These are phyloP conservation scores for Crocallis elinguaria DNA, from an alignment of 2,888 invertebrate species.

Conservation along the genomic window DNA sequence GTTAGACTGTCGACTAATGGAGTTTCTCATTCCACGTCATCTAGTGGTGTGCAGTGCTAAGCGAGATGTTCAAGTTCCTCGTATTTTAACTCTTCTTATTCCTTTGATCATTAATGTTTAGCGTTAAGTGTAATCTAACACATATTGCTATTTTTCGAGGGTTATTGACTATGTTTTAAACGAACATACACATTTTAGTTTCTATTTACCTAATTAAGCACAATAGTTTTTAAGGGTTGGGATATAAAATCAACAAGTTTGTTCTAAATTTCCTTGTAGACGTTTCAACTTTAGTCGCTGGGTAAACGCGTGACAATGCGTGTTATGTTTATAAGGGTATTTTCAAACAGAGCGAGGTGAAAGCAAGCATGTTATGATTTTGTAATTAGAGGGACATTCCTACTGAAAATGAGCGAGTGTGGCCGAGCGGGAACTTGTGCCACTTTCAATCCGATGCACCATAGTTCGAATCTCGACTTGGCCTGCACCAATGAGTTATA, in stretches of 20 bases:
- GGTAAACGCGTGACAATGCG: not conserved
- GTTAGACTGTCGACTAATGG: conserved; percentile 39
- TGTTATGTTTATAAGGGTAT: too few relatives aligned
- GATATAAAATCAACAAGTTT: conserved; percentile 68
- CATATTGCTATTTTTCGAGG: conserved; percentile 81
- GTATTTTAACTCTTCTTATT: conserved; percentile 59
- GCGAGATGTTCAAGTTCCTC: conserved; percentile 72
- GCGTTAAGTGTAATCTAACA: conserved; percentile 70
- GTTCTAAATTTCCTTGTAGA: conserved; percentile 40
- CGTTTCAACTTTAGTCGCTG: conserved; percentile 12
- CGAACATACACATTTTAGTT: conserved; percentile 67
- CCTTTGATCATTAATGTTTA: conserved; percentile 58
- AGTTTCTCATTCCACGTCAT: conserved; percentile 39
- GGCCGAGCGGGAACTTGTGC: too few relatives aligned
- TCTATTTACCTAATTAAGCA: conserved; percentile 68
- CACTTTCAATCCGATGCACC: too few relatives aligned
- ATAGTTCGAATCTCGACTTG: too few relatives aligned
- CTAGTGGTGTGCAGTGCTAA: conserved; percentile 53
- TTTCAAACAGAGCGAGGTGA: too few relatives aligned
- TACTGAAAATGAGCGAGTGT: too few relatives aligned
- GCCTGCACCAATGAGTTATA: too few relatives aligned
- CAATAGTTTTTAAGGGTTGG: conserved; percentile 77
- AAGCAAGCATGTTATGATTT: too few relatives aligned
- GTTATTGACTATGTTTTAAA: conserved; percentile 73
- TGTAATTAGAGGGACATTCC: too few relatives aligned